A percentile compares a stretch with the other conserved stretches of the same genome.
phyloP scores from a whole-genome alignment of 2,888 invertebrate species.

The Exephanes ischioxanthus region DNA sequence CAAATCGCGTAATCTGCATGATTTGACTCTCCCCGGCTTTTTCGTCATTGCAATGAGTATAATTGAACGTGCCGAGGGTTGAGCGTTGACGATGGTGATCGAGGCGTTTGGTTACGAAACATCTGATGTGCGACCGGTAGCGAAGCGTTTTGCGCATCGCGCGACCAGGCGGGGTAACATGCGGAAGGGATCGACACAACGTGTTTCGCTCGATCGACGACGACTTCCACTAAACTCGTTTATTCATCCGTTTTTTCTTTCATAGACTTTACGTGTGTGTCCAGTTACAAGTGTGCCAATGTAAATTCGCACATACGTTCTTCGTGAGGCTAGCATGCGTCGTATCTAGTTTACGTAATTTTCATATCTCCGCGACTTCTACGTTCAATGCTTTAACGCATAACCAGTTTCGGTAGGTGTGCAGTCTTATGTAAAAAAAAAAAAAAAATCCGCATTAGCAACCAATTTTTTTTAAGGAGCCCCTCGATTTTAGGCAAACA shows the following conservation, averaged over 20 bases:
- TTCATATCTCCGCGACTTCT: slow-evolving; percentile 13
- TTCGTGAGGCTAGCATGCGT: slow-evolving; percentile 37
- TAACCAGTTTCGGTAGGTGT: neutral
- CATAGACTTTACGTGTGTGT: neutral
- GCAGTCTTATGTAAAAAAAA: neutral
- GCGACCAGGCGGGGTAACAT: neutral
- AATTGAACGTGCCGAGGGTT: slow-evolving; percentile 7
- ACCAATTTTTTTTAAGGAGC: neutral
- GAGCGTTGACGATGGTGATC: slow-evolving; percentile 13
- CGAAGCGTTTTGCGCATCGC: neutral
- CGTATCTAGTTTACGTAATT: slow-evolving; percentile 53
- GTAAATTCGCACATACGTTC: slow-evolving; percentile 46
- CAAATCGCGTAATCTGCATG: slow-evolving; percentile 16
- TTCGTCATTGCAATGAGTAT: slow-evolving; percentile 43
- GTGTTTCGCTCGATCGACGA: slow-evolving; percentile 8
- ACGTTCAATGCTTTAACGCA: neutral
- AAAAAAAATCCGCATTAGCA: neutral
- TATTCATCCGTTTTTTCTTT: neutral
- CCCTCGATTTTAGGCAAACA: too few relatives aligned
- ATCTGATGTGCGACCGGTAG: too few relatives aligned
- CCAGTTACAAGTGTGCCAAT: slow-evolving; percentile 39
- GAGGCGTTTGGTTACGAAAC: slow-evolving; percentile 36
- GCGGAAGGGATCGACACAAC: neutral
- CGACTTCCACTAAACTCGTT: slow-evolving; percentile 10
- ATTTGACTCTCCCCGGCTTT: slow-evolving; percentile 17